Percentiles rank a stretch among this genome's conserved stretches.
Evolutionary conservation across 2,888 invertebrate species (phyloP).

Genomic region (Disparrhopalites patrizii): DNA sequence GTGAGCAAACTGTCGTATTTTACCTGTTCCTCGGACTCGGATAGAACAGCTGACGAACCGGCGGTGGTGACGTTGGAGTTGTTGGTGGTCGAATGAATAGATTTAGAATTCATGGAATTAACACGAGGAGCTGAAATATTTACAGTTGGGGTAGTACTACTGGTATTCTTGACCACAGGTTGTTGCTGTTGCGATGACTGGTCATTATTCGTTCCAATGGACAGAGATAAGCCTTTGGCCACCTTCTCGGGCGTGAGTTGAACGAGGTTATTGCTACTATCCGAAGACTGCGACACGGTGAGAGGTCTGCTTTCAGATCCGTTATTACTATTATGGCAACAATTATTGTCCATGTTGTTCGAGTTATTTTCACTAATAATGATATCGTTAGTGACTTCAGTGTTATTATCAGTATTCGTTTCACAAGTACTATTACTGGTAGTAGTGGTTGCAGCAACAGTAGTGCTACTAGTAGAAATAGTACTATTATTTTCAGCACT

Average conservation of each 20-base stretch:
- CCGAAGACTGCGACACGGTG: background rate
- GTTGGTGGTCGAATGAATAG: no score
- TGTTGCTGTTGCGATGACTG: no score
- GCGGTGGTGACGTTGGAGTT: background rate
- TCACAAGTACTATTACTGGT: no score
- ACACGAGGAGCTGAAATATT: background rate
- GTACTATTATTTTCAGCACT: background rate
- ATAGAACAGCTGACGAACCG: constrained; percentile 31
- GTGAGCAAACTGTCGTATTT: no score
- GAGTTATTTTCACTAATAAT: background rate
- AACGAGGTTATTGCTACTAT: background rate
- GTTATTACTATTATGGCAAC: background rate
- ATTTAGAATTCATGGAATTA: background rate
- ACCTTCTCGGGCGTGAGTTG: background rate
- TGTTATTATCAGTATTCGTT: background rate
- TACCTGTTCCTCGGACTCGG: constrained; percentile 43
- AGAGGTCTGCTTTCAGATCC: background rate
- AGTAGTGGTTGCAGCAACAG: no score
- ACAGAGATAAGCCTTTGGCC: background rate
- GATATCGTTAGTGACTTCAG: background rate
- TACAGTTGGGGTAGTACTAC: background rate
- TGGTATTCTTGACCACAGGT: no score
- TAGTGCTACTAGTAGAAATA: background rate
- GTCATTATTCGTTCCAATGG: no score
- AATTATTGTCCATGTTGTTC: background rate